A percentile compares a stretch with the other conserved stretches of the same genome.
phyloP scores from a whole-genome alignment of 2,888 invertebrate species.

The Oeneis ivallda region DNA sequence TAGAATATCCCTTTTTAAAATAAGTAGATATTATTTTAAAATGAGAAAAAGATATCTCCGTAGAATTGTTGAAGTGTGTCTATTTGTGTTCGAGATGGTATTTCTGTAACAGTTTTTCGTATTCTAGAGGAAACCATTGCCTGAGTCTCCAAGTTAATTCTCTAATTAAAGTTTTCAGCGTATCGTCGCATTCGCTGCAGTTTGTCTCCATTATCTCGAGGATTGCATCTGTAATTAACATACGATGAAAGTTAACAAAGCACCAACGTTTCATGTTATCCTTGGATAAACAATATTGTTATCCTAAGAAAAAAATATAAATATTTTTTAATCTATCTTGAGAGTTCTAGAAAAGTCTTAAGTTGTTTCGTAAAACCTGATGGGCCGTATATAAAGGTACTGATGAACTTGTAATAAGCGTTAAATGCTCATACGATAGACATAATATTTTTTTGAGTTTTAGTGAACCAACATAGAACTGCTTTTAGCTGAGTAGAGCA shows the following conservation, averaged over 20 bases:
- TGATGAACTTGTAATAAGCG: background rate
- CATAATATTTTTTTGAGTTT: too few species aligned
- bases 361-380: background rate
- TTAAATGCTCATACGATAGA: too few species aligned
- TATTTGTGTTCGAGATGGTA: slow-evolving; percentile 8
- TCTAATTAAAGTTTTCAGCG: slow-evolving; percentile 3
- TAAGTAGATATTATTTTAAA: too few species aligned
- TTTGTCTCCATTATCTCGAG: slow-evolving; percentile 7
- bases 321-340: too few species aligned
- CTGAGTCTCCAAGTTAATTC: slow-evolving; percentile 10
- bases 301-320: background rate
- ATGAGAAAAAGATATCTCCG: too few species aligned
- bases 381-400: background rate
- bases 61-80: background rate
- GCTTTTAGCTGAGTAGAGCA: too few species aligned
- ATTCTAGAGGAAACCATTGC: slow-evolving; percentile 13
- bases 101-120: background rate
- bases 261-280: background rate
- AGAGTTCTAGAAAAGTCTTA: background rate
- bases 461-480: too few species aligned
- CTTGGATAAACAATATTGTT: background rate
- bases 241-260: background rate
- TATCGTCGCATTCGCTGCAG: slow-evolving; percentile 4
- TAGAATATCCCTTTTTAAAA: too few species aligned
- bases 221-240: slow-evolving; percentile 5